Evolutionary conservation across 2,888 invertebrate species (phyloP).

Genomic region (Arrhopalites spinosus): DNA sequence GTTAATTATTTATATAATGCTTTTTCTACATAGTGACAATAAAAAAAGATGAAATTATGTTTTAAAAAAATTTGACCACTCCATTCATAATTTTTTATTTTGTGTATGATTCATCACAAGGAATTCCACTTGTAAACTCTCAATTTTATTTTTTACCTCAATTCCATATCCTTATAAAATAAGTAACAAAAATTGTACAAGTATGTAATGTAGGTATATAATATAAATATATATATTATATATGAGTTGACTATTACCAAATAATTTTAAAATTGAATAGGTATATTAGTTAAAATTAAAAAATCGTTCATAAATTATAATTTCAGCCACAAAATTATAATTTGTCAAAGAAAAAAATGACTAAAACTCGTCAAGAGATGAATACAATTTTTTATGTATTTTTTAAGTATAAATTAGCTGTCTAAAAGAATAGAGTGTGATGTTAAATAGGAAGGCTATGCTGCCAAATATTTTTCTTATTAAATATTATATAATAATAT

Average conservation of each 20-base stretch:
- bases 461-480: too few relatives aligned
- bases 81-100: background rate
- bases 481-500: too few relatives aligned
- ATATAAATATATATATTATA: background rate
- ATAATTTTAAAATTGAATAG: background rate
- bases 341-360: too few relatives aligned
- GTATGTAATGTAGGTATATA: too few relatives aligned
- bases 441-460: too few relatives aligned
- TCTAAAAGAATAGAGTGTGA: too few relatives aligned
- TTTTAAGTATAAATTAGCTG: too few relatives aligned
- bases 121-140: background rate
- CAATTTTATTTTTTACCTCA: background rate
- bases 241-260: background rate
- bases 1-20: background rate
- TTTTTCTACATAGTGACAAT: background rate
- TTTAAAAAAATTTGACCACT: background rate
- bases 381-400: too few relatives aligned
- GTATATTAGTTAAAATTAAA: background rate
- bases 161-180: background rate
- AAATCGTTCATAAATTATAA: too few relatives aligned
- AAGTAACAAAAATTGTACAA: conserved; percentile 18
- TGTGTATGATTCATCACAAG: background rate
- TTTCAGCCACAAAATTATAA: too few relatives aligned
- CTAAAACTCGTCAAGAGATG: too few relatives aligned
- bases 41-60: background rate